Conservation (phyloP, 2,113 vertebrate species). For the Larimichthys crocea region DNA sequence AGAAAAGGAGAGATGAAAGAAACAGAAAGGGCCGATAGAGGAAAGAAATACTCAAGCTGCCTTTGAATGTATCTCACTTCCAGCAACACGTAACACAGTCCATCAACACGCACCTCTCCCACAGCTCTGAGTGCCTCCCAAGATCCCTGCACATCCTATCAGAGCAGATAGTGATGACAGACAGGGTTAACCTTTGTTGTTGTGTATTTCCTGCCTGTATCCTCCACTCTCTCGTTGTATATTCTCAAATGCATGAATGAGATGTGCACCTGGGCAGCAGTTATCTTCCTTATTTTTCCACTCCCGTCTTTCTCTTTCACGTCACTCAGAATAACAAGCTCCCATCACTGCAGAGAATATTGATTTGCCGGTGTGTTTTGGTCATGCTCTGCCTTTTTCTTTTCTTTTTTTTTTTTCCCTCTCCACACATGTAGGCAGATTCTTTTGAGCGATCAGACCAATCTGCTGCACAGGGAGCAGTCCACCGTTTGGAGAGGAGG, state of each 20-base stretch:
- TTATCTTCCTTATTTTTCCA: background rate
- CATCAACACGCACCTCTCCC: slow-evolving; percentile 9
- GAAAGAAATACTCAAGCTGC: background rate
- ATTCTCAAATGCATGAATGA: slow-evolving; percentile 31
- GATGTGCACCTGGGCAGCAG: slow-evolving; percentile 4
- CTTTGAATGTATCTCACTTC: background rate
- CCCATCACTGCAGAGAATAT: slow-evolving; percentile 48
- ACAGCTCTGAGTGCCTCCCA: slow-evolving; percentile 6
- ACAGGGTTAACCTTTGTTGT: slow-evolving; percentile 14
- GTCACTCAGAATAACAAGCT: slow-evolving; percentile 55
- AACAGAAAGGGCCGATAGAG: background rate
- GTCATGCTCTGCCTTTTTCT: slow-evolving; percentile 49
- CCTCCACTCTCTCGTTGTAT: background rate
- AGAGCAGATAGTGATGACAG: background rate
- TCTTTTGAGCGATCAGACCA: slow-evolving; percentile 77
- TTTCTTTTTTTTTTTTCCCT: slow-evolving; percentile 15
- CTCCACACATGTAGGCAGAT: slow-evolving; percentile 71
- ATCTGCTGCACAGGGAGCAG: slow-evolving; percentile 77
- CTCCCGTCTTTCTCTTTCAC: slow-evolving; percentile 7
- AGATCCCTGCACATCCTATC: slow-evolving; percentile 5
- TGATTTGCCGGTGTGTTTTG: slow-evolving; percentile 66
- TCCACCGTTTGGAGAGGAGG: slow-evolving; percentile 60
- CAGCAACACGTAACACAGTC: background rate
- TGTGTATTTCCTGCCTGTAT: background rate
- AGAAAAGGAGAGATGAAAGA: slow-evolving; percentile 1